Conservation (phyloP, 2,888 invertebrate genomes). For the Agrilus biguttatus region DNA sequence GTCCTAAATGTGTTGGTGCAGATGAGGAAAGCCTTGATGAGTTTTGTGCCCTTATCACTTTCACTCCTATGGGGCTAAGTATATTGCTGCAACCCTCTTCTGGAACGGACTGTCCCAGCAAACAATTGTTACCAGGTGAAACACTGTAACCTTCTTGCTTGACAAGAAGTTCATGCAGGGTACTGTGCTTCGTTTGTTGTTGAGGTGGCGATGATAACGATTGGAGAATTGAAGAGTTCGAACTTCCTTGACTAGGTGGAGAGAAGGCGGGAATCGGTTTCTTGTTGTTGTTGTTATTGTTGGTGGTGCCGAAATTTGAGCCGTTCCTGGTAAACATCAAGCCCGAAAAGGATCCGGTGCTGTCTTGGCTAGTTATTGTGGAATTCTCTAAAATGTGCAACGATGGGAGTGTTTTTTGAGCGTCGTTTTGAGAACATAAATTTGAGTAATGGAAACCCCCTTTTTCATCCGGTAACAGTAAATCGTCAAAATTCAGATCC, state of each 20-base stretch:
- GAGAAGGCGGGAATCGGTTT: constrained; percentile 39
- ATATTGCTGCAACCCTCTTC: constrained; percentile 31
- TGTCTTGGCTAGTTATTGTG: constrained; percentile 9
- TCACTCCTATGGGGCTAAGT: neutral
- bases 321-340: no score
- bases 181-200: constrained; percentile 29
- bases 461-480: constrained; percentile 58
- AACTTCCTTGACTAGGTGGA: constrained; percentile 51
- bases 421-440: constrained; percentile 5
- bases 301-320: constrained; percentile 9
- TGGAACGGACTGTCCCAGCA: constrained; percentile 49
- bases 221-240: constrained; percentile 35
- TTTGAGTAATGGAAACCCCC: constrained; percentile 36
- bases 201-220: constrained; percentile 31
- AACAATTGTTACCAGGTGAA: constrained; percentile 36
- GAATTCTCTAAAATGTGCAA: neutral
- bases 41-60: constrained; percentile 15
- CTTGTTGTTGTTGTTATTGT: constrained; percentile 15
- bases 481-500: constrained; percentile 76
- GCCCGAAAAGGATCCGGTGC: neutral
- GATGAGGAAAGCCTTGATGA: constrained; percentile 67
- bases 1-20: constrained; percentile 70
- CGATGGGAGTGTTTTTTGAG: constrained; percentile 6
- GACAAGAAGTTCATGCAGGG: constrained; percentile 52
- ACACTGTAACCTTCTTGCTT: constrained; percentile 43